Conservation (phyloP, 2,113 vertebrate genomes). For the Cromileptes altivelis region DNA sequence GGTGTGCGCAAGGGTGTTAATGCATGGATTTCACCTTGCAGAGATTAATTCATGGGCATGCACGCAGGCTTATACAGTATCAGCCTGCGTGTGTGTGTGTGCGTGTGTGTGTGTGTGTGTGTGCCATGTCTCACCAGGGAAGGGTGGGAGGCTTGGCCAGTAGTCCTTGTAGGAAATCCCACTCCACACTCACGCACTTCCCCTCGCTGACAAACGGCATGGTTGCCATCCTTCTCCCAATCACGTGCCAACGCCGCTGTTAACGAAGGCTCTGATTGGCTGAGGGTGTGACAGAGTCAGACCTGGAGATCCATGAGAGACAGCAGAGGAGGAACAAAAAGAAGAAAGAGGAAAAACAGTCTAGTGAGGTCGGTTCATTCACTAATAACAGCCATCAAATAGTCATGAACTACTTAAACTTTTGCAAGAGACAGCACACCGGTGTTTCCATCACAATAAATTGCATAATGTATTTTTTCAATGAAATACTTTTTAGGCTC, state of each 20-base stretch:
- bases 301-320: slow-evolving; percentile 56
- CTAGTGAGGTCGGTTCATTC: not conserved
- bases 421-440: not conserved
- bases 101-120: slow-evolving; percentile 41
- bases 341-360: not conserved
- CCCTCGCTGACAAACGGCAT: slow-evolving; percentile 89
- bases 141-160: slow-evolving; percentile 90
- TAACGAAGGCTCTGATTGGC: slow-evolving; percentile 82
- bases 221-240: slow-evolving; percentile 87
- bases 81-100: slow-evolving; percentile 22
- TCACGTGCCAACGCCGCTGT: slow-evolving; percentile 71
- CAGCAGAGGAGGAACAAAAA: not conserved
- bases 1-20: slow-evolving; percentile 58
- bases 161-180: slow-evolving; percentile 92
- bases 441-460: not conserved
- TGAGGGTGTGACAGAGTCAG: slow-evolving; percentile 74
- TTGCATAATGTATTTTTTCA: not conserved
- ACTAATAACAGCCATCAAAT: not conserved
- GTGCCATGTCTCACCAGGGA: slow-evolving; percentile 87
- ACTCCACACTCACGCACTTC: slow-evolving; percentile 90
- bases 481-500: not conserved
- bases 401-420: not conserved
- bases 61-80: slow-evolving; percentile 72
- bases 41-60: slow-evolving; percentile 79
- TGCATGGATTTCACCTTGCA: slow-evolving; percentile 73